Conservation (phyloP, 1,140 invertebrate species). For the Drosophila paulistorum region DNA sequence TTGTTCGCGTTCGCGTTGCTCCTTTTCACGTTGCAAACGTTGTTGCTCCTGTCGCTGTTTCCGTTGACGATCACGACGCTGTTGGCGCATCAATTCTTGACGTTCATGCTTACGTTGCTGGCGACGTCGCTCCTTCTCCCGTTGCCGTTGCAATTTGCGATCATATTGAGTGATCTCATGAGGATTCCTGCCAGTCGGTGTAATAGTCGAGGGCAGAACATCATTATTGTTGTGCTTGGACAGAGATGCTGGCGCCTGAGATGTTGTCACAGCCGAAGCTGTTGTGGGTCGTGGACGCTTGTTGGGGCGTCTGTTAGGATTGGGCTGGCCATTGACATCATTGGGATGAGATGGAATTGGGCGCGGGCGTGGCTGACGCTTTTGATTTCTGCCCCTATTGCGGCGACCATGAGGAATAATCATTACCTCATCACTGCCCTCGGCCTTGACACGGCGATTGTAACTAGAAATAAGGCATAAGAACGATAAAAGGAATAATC, state of each 20-base stretch:
- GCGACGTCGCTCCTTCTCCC: conserved; percentile 63
- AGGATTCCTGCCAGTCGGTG: conserved; percentile 14
- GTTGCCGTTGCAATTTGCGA: conserved; percentile 68
- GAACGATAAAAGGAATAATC: not conserved
- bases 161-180: conserved; percentile 66
- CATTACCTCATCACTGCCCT: conserved; percentile 74
- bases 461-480: conserved; percentile 39
- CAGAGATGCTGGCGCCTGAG: conserved; percentile 3
- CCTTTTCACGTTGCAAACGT: conserved; percentile 35
- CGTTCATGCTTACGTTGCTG: conserved; percentile 58
- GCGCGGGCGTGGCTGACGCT: conserved; percentile 15
- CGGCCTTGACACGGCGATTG: conserved; percentile 73
- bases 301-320: not conserved
- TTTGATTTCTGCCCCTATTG: conserved; percentile 36
- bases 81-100: conserved; percentile 49
- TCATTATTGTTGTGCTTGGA: conserved; percentile 56
- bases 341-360: conserved; percentile 51
- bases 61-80: conserved; percentile 37
- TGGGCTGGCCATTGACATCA: conserved; percentile 54
- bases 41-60: conserved; percentile 41
- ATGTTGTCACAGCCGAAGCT: conserved; percentile 33
- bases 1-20: conserved; percentile 32
- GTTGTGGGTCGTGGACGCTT: conserved; percentile 43
- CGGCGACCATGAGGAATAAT: conserved; percentile 58
- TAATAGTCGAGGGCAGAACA: conserved; percentile 14